Evolutionary conservation across 92 coral and sea anemone genomes (phyloP).

Genomic region (Heliopora coerulea): DNA sequence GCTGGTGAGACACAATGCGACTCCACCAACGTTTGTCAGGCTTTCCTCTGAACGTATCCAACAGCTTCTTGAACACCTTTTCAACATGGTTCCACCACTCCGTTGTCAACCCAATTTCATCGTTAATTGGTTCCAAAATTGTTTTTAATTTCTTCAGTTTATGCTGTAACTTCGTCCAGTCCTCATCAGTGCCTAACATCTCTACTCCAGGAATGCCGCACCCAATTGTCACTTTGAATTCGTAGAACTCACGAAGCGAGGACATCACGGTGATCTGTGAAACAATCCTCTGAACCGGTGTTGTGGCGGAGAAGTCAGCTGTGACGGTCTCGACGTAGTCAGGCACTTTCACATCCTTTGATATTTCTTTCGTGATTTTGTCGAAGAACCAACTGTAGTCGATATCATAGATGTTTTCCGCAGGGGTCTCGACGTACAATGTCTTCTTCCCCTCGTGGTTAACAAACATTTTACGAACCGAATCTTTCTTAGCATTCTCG

Average conservation of each 20-base stretch:
- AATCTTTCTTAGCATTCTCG: constrained; percentile 43
- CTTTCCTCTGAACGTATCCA: constrained; percentile 56
- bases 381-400: constrained; percentile 64
- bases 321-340: constrained; percentile 66
- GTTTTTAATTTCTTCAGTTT: constrained; percentile 46
- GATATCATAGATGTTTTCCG: constrained; percentile 47
- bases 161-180: constrained; percentile 44
- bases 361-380: constrained; percentile 52
- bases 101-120: constrained; percentile 45
- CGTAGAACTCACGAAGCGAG: constrained; percentile 50
- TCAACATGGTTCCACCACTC: constrained; percentile 62
- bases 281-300: constrained; percentile 63
- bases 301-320: constrained; percentile 55
- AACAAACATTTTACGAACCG: constrained; percentile 61
- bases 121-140: constrained; percentile 47
- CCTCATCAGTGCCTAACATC: constrained; percentile 59
- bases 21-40: constrained; percentile 55
- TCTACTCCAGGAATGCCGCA: constrained; percentile 69
- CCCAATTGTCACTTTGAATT: neutral
- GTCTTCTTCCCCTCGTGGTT: constrained; percentile 53
- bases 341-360: constrained; percentile 59
- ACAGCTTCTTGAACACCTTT: constrained; percentile 52
- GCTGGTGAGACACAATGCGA: constrained; percentile 5
- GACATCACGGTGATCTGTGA: constrained; percentile 58
- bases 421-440: constrained; percentile 51